Percentiles rank a stretch among this genome's conserved stretches.
phyloP scores from a whole-genome alignment of 1,140 invertebrate genomes.

The Dendroctonus valens region DNA sequence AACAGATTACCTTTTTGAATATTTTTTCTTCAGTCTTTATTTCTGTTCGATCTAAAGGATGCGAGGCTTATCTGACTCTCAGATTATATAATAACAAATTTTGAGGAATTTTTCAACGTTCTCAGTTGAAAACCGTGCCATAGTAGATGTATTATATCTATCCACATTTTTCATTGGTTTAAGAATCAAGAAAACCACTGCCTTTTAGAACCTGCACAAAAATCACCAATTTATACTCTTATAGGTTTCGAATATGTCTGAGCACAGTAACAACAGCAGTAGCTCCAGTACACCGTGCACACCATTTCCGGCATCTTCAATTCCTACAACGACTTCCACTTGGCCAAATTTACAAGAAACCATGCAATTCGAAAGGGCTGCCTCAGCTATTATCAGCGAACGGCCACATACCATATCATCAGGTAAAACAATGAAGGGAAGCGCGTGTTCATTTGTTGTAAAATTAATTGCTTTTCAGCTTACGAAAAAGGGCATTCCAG shows the following conservation, averaged over 20 bases:
- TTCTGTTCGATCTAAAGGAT: too few relatives aligned
- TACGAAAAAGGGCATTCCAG: constrained; percentile 85
- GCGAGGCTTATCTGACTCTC: too few relatives aligned
- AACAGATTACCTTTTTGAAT: too few relatives aligned
- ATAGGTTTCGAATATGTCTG: constrained; percentile 58
- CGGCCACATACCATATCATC: constrained; percentile 92
- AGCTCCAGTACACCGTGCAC: constrained; percentile 52
- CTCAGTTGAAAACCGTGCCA: too few relatives aligned
- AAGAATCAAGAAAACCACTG: too few relatives aligned
- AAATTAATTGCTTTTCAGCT: constrained; percentile 52
- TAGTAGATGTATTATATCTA: too few relatives aligned
- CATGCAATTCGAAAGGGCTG: constrained; percentile 71
- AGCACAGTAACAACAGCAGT: constrained; percentile 54
- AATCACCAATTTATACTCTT: constrained; percentile 14
- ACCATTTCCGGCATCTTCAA: constrained; percentile 50
- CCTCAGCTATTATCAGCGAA: constrained; percentile 70
- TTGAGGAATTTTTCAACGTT: too few relatives aligned
- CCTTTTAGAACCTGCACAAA: too few relatives aligned
- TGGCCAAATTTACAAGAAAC: constrained; percentile 85
- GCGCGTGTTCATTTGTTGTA: not conserved
- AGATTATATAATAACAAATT: too few relatives aligned
- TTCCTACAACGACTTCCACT: constrained; percentile 64
- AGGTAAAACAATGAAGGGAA: constrained; percentile 49
- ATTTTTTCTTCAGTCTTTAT: too few relatives aligned
- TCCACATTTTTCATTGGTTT: too few relatives aligned